A percentile compares a stretch with the other conserved stretches of the same genome.
These are phyloP conservation scores for Drosophila quinaria DNA, from an alignment of 2,888 invertebrate species.

Conservation along the genomic window DNA sequence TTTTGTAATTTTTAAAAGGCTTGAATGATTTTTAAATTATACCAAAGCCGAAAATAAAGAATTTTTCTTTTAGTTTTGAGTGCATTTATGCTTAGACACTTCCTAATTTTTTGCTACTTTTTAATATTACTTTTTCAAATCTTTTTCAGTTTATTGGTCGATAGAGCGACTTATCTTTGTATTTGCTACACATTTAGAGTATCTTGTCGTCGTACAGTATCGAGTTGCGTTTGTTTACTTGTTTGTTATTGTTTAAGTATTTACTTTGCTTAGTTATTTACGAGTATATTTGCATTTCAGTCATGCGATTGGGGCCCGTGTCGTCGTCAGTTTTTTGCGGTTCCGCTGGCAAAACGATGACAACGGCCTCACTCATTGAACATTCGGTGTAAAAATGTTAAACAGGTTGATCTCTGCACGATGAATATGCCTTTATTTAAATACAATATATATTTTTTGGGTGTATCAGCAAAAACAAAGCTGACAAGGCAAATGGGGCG, in stretches of 20 bases:
- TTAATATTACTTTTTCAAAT: too few relatives aligned
- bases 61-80: too few relatives aligned
- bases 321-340: slow-evolving; percentile 20
- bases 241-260: slow-evolving; percentile 38
- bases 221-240: slow-evolving; percentile 21
- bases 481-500: slow-evolving; percentile 26
- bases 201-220: slow-evolving; percentile 1
- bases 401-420: slow-evolving; percentile 58
- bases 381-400: slow-evolving; percentile 64
- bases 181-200: background rate
- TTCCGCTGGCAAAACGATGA: slow-evolving; percentile 37
- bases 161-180: background rate
- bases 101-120: too few relatives aligned
- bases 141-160: background rate
- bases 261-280: slow-evolving; percentile 54
- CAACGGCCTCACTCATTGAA: slow-evolving; percentile 52
- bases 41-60: too few relatives aligned
- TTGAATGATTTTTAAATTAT: too few relatives aligned
- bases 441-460: slow-evolving; percentile 1
- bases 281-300: slow-evolving; percentile 63
- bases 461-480: slow-evolving; percentile 29
- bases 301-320: slow-evolving; percentile 59
- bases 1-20: too few relatives aligned
- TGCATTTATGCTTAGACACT: too few relatives aligned
- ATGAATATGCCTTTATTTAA: slow-evolving; percentile 25